phyloP scores from a whole-genome alignment of 2,113 vertebrate species.

The Colaptes auratus region DNA sequence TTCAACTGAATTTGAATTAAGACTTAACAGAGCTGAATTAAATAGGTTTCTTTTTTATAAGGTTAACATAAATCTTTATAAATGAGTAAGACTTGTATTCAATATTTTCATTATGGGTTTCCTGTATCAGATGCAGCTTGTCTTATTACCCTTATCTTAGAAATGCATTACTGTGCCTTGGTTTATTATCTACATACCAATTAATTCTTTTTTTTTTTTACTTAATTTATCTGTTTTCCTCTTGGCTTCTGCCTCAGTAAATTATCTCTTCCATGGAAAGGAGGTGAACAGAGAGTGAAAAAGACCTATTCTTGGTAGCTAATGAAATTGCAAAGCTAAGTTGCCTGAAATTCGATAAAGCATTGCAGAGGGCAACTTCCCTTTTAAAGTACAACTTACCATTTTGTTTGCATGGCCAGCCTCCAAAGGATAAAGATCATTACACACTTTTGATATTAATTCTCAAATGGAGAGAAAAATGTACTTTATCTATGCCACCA shows the following conservation, averaged over 20 bases:
- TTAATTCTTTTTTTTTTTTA: slow-evolving; percentile 21
- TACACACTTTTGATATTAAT: background rate
- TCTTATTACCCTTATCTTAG: background rate
- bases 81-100: background rate
- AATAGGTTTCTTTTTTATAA: background rate
- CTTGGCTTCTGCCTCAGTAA: slow-evolving; percentile 5
- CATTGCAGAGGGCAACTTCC: background rate
- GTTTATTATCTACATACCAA: slow-evolving; percentile 32
- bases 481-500: background rate
- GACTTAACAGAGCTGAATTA: background rate
- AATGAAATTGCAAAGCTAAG: background rate
- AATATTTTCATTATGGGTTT: slow-evolving; percentile 21
- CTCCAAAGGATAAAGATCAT: background rate
- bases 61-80: slow-evolving; percentile 14
- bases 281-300: background rate
- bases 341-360: background rate
- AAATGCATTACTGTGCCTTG: background rate
- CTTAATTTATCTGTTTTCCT: slow-evolving; percentile 26
- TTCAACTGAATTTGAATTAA: slow-evolving; percentile 26
- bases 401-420: background rate
- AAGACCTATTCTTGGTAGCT: background rate
- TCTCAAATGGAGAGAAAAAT: background rate
- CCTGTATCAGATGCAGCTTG: background rate
- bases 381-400: background rate
- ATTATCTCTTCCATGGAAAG: background rate